Base-by-base conservation (phyloP, 2,113 vertebrate species). In the Ceyx melanurus region DNA sequence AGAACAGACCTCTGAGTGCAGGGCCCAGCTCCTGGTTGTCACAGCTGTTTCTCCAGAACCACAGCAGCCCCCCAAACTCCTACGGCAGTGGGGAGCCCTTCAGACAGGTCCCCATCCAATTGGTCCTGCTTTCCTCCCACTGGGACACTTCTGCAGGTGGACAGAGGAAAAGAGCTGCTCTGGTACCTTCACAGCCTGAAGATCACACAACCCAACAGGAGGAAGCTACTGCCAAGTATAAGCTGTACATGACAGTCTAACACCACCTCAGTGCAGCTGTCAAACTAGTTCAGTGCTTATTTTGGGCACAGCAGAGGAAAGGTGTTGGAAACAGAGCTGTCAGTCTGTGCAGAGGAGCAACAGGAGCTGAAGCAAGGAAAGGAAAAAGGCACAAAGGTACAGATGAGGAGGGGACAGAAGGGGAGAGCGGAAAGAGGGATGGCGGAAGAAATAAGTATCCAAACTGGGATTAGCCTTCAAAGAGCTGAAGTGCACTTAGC, bases 51-150 rank as follows among this genome's bases (percentile, higher is more conserved):
- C 66, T 13, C 2, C 58, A 61, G 78, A 54, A 23, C 17, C 28
- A 37, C 23, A 35, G 64, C 64, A 84, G 46, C 29, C 42, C 54
- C 50, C 50, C 62, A 73, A 14, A 16, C 3, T 0, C 51, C 51
- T 3, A 1, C 0, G 33, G 37, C 15, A 15, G 16, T 3, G 6
- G 15, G 31, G 13, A 82, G 54, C 19, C 58, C 53, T 48, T 42
- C 7, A 3, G n/a, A 22, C 10, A 37, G 8, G 1, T 6, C 19
- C 17, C 45, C 35, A 18, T 28, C 26, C 0, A 0, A 48, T 4
- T 0, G 0, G 15, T 5, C 43, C 46, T 16, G 31, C 28, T 62
- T 18, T 18, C 56, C 31, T 54, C 17, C 40, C 3, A 1, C 45
- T 3, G n/a, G 45, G 20, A 33, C 40, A 51, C 0, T 2, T 31